Evolutionary conservation across 2,888 invertebrate genomes (phyloP).

Genomic region (Endotricha flammealis): DNA sequence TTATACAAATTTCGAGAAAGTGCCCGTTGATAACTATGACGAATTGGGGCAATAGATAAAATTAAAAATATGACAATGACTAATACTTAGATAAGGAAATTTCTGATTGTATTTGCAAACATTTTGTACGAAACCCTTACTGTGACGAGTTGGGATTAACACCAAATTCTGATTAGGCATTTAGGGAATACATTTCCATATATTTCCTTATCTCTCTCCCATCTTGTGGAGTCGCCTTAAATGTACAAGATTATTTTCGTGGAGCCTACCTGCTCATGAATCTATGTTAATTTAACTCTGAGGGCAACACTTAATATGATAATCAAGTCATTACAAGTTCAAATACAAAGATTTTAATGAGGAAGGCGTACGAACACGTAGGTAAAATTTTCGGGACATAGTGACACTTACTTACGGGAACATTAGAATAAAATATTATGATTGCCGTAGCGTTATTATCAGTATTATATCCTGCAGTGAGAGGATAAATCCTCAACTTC

Average conservation of each 20-base stretch:
- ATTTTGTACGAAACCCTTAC: no score
- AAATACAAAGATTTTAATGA: slow-evolving; percentile 49
- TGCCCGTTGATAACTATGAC: no score
- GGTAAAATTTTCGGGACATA: slow-evolving; percentile 7
- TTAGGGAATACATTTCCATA: neutral
- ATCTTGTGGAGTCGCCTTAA: neutral
- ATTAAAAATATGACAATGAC: no score
- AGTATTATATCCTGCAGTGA: no score
- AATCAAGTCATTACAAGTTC: slow-evolving; percentile 55
- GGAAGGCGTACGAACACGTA: slow-evolving; percentile 26
- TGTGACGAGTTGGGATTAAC: no score
- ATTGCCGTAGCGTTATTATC: no score
- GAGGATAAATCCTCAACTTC: no score
- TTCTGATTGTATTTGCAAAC: no score
- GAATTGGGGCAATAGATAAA: no score
- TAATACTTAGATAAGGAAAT: no score
- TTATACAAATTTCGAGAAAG: no score
- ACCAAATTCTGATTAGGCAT: no score
- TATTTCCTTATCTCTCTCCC: neutral
- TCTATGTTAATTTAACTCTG: slow-evolving; percentile 42
- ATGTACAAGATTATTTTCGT: slow-evolving; percentile 6
- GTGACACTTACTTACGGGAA: neutral
- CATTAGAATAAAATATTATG: neutral
- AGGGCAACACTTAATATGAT: slow-evolving; percentile 58
- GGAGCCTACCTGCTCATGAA: slow-evolving; percentile 25